Evolutionary conservation across 2,797 vertebrate species (phyloP).

Genomic region (Nyctalus aviator): DNA sequence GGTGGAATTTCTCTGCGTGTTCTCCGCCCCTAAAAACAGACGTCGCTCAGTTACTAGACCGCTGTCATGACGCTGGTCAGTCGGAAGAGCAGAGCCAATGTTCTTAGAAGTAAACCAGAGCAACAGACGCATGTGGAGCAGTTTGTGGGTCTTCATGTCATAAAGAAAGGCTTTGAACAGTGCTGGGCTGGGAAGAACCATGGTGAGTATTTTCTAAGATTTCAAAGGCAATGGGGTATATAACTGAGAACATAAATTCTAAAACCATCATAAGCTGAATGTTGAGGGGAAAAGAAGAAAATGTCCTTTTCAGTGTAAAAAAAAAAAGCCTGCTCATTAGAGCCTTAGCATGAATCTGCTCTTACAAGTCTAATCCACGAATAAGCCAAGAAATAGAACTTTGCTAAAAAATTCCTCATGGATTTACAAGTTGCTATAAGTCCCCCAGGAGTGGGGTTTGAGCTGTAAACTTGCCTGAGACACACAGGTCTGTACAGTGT

Average conservation of each 20-base stretch:
- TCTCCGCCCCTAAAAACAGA: conserved; percentile 53
- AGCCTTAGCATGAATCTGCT: conserved; percentile 78
- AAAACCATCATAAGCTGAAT: conserved; percentile 68
- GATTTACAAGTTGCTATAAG: conserved; percentile 88
- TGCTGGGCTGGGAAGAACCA: conserved; percentile 63
- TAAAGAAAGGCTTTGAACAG: conserved; percentile 79
- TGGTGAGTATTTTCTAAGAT: conserved; percentile 76
- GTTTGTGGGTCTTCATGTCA: conserved; percentile 72
- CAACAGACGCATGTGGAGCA: conserved; percentile 70
- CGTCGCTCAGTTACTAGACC: conserved; percentile 55
- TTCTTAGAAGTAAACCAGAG: conserved; percentile 80
- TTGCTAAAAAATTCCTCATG: conserved; percentile 89
- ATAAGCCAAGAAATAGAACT: conserved; percentile 84
- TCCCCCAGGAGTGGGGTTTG: conserved; percentile 82
- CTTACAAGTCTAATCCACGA: conserved; percentile 80
- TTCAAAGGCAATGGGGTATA: conserved; percentile 73
- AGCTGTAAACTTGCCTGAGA: conserved; percentile 84
- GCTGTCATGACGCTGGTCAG: conserved; percentile 44
- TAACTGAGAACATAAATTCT: conserved; percentile 73
- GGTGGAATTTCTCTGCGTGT: conserved; percentile 28
- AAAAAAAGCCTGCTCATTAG: conserved; percentile 70
- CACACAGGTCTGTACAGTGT: conserved; percentile 84
- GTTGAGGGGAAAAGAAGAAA: conserved; percentile 75
- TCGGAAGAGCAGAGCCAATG: conserved; percentile 57
- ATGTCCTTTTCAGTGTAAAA: conserved; percentile 72